These are phyloP conservation scores for Melanotaenia pygmaea DNA, from an alignment of 2,797 vertebrate genomes.

Conservation along the genomic window DNA sequence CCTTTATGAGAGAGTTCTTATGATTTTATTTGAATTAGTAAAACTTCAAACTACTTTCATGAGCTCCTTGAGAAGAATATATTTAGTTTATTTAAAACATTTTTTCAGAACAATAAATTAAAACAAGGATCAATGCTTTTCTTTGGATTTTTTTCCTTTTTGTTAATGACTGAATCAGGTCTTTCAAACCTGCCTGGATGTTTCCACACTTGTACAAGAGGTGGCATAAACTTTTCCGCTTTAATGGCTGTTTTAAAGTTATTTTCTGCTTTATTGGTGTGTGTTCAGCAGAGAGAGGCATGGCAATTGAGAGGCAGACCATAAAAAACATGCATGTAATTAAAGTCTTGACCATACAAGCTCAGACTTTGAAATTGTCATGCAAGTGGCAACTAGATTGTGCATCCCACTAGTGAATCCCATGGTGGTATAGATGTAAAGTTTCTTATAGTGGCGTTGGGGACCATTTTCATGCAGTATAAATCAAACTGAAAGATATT, in stretches of 20 bases:
- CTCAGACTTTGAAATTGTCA: neutral
- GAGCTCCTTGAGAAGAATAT: neutral
- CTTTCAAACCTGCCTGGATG: neutral
- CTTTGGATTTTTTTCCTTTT: neutral
- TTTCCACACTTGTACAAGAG: neutral
- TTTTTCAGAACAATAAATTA: no score
- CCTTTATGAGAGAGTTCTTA: neutral
- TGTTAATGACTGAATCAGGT: neutral
- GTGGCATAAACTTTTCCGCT: neutral
- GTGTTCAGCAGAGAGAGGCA: neutral
- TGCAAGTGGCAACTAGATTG: neutral
- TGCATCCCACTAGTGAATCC: neutral
- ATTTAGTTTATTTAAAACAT: neutral
- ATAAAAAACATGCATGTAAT: neutral
- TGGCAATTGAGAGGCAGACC: neutral
- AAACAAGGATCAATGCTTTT: neutral
- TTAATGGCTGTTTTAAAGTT: neutral
- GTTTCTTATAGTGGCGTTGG: constrained; percentile 6
- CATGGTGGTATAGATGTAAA: neutral
- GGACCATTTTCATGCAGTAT: constrained; percentile 8
- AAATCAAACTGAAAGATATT: constrained; percentile 47
- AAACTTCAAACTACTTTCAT: neutral
- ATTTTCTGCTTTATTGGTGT: neutral
- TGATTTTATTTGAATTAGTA: neutral
- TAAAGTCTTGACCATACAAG: constrained; percentile 1